These are phyloP conservation scores for Atherinomorus stipes DNA, from an alignment of 2,113 vertebrate species.

Conservation along the genomic window DNA sequence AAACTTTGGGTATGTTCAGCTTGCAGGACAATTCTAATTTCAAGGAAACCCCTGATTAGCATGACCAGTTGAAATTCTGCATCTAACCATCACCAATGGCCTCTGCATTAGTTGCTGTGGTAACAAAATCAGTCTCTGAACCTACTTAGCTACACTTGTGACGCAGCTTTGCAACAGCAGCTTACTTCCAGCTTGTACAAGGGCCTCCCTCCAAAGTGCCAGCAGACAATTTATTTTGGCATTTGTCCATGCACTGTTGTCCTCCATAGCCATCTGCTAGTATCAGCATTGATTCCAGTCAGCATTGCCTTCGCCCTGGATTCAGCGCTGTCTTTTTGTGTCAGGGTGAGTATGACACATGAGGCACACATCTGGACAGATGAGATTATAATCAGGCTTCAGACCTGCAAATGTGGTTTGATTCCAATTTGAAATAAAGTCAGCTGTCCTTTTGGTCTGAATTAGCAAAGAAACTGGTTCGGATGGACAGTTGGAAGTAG, in stretches of 20 bases:
- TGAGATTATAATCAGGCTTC: background rate
- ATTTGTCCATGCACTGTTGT: background rate
- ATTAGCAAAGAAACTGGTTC: background rate
- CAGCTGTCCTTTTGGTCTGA: background rate
- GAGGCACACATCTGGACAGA: background rate
- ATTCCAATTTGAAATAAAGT: background rate
- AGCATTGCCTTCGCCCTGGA: constrained; percentile 1
- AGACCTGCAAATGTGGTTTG: background rate
- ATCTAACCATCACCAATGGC: no score
- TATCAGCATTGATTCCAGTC: constrained; percentile 7
- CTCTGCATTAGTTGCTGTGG: background rate
- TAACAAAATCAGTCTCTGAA: background rate
- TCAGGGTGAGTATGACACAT: background rate
- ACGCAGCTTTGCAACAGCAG: background rate
- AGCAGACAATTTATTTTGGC: background rate
- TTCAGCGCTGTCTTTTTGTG: background rate
- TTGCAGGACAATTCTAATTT: no score
- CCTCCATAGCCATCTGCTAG: background rate
- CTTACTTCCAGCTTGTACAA: background rate
- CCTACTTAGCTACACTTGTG: background rate
- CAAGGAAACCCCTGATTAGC: no score
- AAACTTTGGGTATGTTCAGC: no score
- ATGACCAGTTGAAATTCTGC: no score
- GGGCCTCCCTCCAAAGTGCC: background rate
- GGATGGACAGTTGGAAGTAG: background rate